Evolutionary conservation across 2,797 vertebrate genomes (phyloP), one percentile per base, ranked within the genome.

Genomic region (Gastrophryne carolinensis): DNA sequence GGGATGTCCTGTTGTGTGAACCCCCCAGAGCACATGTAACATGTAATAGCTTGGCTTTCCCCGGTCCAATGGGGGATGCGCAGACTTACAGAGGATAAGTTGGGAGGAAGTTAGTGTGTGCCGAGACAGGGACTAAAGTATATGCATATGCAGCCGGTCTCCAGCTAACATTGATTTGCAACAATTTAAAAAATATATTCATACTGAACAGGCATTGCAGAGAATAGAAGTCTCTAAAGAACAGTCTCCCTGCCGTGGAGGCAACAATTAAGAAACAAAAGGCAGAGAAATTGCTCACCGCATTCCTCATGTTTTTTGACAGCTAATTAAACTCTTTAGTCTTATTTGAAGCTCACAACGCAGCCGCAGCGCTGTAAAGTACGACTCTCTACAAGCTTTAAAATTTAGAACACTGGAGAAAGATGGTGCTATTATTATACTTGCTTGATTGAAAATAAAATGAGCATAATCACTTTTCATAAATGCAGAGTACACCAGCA

Each of bases 301-400:
- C 7, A 58, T 64, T 63, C 60, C 50, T n/a, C 15, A n/a, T 44
- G 58, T 57, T 71, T 77, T n/a, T 49, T 71, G 74, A 77, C 66
- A 77, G 66, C 60, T 77, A 77, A 77, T 77, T 77, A 77, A 71
- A 71, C 60, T 44, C 74, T 71, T 70, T 70, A 69, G 73, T 62
- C 47, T 52, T 70, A 49, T 26, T 21, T 64, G 66, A 71, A 77
- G 56, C 58, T 70, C 58, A 64, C 69, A 76, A 71, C 35, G 56
- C 29, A 23, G 57, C 52, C 30, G 21, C 39, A 53, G 57, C 54
- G 23, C 62, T 69, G 49, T 35, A 21, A 37, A 66, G 72, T 41
- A 12, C 19, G 34, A 13, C 17, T 71, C 53, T 17, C 34, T 57
- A 21, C 23, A 71, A 37, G 54, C 24, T 77, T 37, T 37, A 41